These are phyloP conservation scores for Heliconius hewitsoni DNA, from an alignment of 1,140 invertebrate genomes.

Conservation along the genomic window DNA sequence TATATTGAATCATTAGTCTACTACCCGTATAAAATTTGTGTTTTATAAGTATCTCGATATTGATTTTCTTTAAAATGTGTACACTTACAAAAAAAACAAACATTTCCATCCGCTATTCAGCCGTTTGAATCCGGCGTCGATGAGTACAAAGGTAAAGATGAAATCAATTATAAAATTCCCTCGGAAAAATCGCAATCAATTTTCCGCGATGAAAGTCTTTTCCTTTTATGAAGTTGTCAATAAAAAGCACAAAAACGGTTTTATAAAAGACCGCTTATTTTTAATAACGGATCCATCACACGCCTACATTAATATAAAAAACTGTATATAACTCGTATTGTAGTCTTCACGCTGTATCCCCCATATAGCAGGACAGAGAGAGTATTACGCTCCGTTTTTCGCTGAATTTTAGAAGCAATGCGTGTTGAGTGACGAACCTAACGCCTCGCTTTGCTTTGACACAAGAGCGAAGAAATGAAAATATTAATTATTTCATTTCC, in stretches of 20 bases:
- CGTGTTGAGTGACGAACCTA: too few relatives aligned
- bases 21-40: neutral
- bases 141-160: constrained; percentile 58
- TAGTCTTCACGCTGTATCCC: neutral
- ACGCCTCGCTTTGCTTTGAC: too few relatives aligned
- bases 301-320: neutral
- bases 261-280: constrained; percentile 46
- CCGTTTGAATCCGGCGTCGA: constrained; percentile 30
- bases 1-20: neutral
- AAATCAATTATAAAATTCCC: constrained; percentile 71
- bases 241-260: constrained; percentile 57
- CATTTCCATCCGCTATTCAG: constrained; percentile 52
- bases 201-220: constrained; percentile 68
- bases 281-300: constrained; percentile 21
- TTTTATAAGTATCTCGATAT: neutral
- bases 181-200: constrained; percentile 71
- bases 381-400: too few relatives aligned
- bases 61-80: neutral
- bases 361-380: too few relatives aligned
- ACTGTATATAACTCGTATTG: neutral
- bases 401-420: too few relatives aligned
- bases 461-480: neutral
- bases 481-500: neutral
- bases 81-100: constrained; percentile 29
- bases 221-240: constrained; percentile 70